phyloP scores from a whole-genome alignment of 2,797 vertebrate species.

The Acanthurus tractus region DNA sequence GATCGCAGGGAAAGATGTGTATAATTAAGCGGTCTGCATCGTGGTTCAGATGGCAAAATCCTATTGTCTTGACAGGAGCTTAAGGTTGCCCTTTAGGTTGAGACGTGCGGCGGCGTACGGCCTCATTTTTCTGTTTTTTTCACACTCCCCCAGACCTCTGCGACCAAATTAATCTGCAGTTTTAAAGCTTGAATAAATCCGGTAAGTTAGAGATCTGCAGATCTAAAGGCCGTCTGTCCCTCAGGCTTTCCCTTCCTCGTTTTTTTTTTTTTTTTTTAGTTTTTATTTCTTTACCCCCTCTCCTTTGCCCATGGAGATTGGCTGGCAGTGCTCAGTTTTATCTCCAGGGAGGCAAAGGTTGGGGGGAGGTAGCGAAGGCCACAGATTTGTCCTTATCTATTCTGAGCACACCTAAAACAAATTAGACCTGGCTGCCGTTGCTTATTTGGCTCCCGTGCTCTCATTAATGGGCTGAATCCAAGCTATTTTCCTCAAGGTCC shows the following conservation, averaged over 20 bases:
- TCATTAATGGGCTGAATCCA: conserved; percentile 84
- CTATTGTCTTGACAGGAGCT: conserved; percentile 88
- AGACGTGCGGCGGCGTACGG: conserved; percentile 61
- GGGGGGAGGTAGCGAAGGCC: conserved; percentile 79
- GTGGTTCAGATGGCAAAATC: conserved; percentile 83
- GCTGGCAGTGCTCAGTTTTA: conserved; percentile 84
- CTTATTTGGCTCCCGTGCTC: conserved; percentile 80
- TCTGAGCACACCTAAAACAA: conserved; percentile 90
- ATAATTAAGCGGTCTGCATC: conserved; percentile 84
- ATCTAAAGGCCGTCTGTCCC: conserved; percentile 84
- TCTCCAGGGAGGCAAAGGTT: conserved; percentile 88
- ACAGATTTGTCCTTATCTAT: conserved; percentile 90
- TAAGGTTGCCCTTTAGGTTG: conserved; percentile 86
- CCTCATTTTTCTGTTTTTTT: conserved; percentile 63
- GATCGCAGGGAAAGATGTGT: conserved; percentile 77
- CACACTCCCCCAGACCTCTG: conserved; percentile 68
- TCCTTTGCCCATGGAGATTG: conserved; percentile 83
- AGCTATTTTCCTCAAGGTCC: conserved; percentile 83
- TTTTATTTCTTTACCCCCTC: conserved; percentile 59
- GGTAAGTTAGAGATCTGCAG: conserved; percentile 83
- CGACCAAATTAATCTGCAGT: conserved; percentile 86
- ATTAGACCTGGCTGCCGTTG: conserved; percentile 85
- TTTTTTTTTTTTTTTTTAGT: conserved; percentile 42
- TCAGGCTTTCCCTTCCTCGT: conserved; percentile 72
- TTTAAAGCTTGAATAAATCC: conserved; percentile 87